Percentiles rank a stretch among this genome's conserved stretches.
These are phyloP conservation scores for Gambusia affinis DNA, from an alignment of 2,113 vertebrate species.

Conservation along the genomic window DNA sequence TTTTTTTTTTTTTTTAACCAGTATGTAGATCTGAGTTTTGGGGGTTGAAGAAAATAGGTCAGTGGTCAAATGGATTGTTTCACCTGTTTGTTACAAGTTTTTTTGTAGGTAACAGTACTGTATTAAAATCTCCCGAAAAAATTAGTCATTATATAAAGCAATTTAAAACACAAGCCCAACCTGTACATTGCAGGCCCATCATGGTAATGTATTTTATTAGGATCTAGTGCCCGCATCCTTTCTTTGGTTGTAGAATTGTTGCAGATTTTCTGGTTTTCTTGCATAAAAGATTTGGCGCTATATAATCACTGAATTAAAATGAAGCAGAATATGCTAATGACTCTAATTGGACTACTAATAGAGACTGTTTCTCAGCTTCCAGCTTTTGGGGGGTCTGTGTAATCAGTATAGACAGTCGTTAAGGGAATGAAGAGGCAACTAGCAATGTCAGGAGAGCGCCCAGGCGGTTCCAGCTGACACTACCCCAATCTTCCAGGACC, in stretches of 20 bases:
- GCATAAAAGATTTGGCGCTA: conserved; percentile 70
- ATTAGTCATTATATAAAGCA: not conserved
- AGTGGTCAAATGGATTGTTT: too few species aligned
- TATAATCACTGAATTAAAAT: conserved; percentile 90
- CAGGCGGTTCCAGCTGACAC: conserved; percentile 99
- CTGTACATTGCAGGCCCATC: not conserved
- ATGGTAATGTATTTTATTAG: not conserved
- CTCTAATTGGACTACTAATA: conserved; percentile 99
- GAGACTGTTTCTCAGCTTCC: conserved; percentile 99
- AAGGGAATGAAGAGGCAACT: conserved; percentile 99
- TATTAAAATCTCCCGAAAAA: not conserved
- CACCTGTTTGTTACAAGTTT: not conserved
- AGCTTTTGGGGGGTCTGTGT: conserved; percentile 98
- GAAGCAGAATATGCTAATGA: conserved; percentile 99
- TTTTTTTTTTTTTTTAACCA: not conserved
- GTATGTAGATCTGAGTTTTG: not conserved
- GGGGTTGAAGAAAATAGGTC: not conserved
- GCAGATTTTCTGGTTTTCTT: conserved; percentile 46
- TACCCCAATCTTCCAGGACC: conserved; percentile 99
- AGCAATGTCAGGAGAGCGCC: conserved; percentile 99
- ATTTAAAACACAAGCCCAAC: not conserved
- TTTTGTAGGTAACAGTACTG: not conserved
- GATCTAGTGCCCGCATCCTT: not conserved
- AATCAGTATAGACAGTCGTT: conserved; percentile 99
- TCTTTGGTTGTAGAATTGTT: conserved; percentile 3